These are phyloP conservation scores for Hesperia comma DNA, from an alignment of 2,888 invertebrate genomes.

Conservation along the genomic window DNA sequence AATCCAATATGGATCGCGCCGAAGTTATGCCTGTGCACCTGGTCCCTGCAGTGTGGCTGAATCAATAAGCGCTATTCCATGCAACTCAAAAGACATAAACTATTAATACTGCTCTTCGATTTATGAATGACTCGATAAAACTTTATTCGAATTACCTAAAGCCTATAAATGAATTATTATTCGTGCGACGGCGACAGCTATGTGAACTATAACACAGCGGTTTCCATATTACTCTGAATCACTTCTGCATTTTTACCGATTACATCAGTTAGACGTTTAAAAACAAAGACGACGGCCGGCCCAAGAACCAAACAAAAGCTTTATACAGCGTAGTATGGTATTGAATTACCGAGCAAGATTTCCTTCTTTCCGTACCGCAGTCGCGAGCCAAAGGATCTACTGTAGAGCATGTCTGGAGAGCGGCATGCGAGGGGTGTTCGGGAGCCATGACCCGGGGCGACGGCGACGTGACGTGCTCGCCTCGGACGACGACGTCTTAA, in stretches of 20 bases:
- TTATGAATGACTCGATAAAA: background rate
- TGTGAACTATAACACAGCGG: too few relatives aligned
- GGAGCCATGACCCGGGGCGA: constrained; percentile 53
- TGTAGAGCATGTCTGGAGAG: constrained; percentile 64
- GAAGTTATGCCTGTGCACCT: constrained; percentile 47
- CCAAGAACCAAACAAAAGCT: constrained; percentile 34
- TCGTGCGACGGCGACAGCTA: too few relatives aligned
- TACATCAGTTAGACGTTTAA: too few relatives aligned
- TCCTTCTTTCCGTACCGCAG: constrained; percentile 87
- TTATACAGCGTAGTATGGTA: constrained; percentile 26
- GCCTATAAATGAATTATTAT: too few relatives aligned
- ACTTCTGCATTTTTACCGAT: too few relatives aligned
- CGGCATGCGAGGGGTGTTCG: constrained; percentile 41
- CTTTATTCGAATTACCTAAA: too few relatives aligned
- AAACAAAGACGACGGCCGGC: background rate
- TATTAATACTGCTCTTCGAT: constrained; percentile 48
- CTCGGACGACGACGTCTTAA: constrained; percentile 59
- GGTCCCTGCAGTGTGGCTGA: constrained; percentile 53
- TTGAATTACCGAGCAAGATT: constrained; percentile 86
- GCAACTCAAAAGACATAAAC: constrained; percentile 55
- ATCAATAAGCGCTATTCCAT: constrained; percentile 60
- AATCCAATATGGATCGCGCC: constrained; percentile 8
- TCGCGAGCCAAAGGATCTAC: constrained; percentile 80
- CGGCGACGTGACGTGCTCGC: constrained; percentile 49
- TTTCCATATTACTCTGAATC: too few relatives aligned